Evolutionary conservation across 2,888 invertebrate genomes (phyloP).

Genomic region (Hypselothyrea guttata): DNA sequence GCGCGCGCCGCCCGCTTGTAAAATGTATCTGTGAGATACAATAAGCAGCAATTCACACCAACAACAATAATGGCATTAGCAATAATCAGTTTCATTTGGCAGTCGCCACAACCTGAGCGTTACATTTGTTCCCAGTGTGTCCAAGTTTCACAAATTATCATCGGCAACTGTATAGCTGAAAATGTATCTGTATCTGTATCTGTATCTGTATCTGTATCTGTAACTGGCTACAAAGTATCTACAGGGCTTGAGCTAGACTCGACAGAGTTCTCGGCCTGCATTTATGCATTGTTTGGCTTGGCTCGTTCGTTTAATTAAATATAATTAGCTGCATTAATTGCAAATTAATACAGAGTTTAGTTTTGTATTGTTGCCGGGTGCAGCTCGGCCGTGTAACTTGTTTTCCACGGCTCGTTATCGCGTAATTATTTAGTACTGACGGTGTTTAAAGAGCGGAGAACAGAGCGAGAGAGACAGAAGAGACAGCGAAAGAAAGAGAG

Average conservation of each 20-base stretch:
- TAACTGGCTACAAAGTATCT: conserved; percentile 42
- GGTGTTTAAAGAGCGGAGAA: conserved; percentile 25
- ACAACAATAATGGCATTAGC: conserved; percentile 70
- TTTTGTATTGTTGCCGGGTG: conserved; percentile 57
- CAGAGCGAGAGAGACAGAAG: conserved; percentile 20
- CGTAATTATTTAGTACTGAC: conserved; percentile 57
- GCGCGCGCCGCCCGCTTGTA: conserved; percentile 53
- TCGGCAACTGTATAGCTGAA: no score
- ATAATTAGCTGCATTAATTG: conserved; percentile 78
- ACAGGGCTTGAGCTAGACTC: conserved; percentile 30
- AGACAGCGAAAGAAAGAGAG: no score
- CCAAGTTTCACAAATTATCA: conserved; percentile 56
- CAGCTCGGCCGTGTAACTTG: conserved; percentile 48
- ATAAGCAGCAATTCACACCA: conserved; percentile 73
- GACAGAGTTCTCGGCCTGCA: conserved; percentile 11
- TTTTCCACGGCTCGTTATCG: conserved; percentile 68
- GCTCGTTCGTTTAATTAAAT: conserved; percentile 77
- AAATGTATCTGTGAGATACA: conserved; percentile 72
- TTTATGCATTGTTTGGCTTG: conserved; percentile 54
- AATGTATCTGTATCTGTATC: conserved; percentile 9
- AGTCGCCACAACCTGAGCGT: conserved; percentile 65
- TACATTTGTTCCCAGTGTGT: conserved; percentile 70
- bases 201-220: conserved; percentile 27
- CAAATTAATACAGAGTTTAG: conserved; percentile 78
- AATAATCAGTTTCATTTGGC: conserved; percentile 74